Evolutionary conservation across 2,113 vertebrate species (phyloP), one percentile per base, ranked within the genome.

Genomic region (pig (Sus scrofa)): DNA sequence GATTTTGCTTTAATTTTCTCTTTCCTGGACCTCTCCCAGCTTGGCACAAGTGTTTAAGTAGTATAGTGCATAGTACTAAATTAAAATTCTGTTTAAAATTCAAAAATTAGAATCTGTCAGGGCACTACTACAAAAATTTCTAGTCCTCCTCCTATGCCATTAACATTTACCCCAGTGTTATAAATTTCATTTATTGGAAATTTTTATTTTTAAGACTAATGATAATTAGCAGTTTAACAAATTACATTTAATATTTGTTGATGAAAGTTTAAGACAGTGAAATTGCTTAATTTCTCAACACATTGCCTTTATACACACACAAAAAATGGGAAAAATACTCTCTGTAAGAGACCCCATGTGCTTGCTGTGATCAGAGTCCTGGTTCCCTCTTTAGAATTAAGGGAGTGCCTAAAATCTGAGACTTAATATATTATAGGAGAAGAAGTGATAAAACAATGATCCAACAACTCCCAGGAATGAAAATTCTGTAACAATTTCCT

Each of bases 161-260:
- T 60, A 83, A 75, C 52, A 27, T 71, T 85, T 85, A 62, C 18
- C 20, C 37, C 63, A 78, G 44, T 65, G 27, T 56, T 63, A 71
- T 63, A 63, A 52, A 78, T 56, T 84, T 68, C 60, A 84, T 68
- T 92, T 75, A 37, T 34, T 81, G 16, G 62, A 92, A 84, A 92
- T 22, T 63, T 63, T 85, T 18, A 65, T 71, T 67, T 89, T 60
- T 73, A 60, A 92, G 68, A 32, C 32, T 56, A 77, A 26, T 52
- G 19, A 65, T 88, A 70, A 68, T 60, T 75, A 75, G 77, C 60
- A 68, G 20, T 77, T 83, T 70, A 88, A 34, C 32, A 70, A 63
- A 65, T 78, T 89, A 68, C 20, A 68, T 71, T 70, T 96, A 63
- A 70, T 93, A 62, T 26, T 56, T 71, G 15, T 52, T 75, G 37